These are phyloP conservation scores for Neuroterus valhalla DNA, from an alignment of 1,140 invertebrate species.

Conservation along the genomic window DNA sequence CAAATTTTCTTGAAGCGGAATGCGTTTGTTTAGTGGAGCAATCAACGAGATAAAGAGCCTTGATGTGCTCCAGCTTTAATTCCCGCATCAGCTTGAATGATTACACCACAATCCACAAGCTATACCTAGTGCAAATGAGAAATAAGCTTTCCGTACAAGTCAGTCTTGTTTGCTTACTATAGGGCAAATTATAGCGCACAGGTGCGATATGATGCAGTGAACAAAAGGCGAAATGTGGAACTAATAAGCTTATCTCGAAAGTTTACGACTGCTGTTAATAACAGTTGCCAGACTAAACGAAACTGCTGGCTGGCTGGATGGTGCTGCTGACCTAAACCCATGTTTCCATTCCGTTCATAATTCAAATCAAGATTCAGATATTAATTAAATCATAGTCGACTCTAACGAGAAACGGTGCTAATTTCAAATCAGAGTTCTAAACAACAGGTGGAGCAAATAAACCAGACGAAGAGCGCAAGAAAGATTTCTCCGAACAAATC, in stretches of 20 bases:
- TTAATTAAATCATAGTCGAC: not conserved
- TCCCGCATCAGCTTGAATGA: not conserved
- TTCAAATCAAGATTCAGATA: constrained; percentile 3
- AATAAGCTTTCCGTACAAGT: no score
- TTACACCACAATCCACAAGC: no score
- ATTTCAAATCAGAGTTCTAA: no score
- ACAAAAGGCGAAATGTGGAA: constrained; percentile 25
- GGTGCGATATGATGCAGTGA: not conserved
- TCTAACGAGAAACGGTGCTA: no score
- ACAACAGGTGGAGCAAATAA: no score
- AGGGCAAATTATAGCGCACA: no score
- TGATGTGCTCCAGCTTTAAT: constrained; percentile 7
- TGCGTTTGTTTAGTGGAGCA: not conserved
- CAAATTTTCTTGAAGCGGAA: not conserved
- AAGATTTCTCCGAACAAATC: no score
- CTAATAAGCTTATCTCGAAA: constrained; percentile 26
- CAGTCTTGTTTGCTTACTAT: no score
- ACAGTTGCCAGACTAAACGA: not conserved
- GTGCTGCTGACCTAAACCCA: not conserved
- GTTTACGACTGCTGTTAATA: constrained; percentile 23
- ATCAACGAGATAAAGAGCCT: constrained; percentile 11
- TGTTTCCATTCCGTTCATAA: not conserved
- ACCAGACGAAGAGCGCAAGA: no score
- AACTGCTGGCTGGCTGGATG: constrained; percentile 1
- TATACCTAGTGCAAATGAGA: no score